A percentile compares a stretch with the other conserved stretches of the same genome.
Conservation (phyloP, 2,888 invertebrate genomes). For the Spodoptera littoralis region DNA sequence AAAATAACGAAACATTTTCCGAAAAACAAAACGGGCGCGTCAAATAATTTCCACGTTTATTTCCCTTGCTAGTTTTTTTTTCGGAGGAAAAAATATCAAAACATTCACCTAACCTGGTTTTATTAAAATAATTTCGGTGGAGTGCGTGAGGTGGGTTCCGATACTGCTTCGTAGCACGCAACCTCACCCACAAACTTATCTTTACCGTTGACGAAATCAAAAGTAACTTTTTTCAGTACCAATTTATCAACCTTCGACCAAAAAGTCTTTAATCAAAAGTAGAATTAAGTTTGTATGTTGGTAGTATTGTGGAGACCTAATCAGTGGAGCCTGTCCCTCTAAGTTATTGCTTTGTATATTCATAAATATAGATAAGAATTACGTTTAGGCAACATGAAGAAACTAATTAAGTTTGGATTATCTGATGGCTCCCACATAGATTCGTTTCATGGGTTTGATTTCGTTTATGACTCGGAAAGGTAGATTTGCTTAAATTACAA, state of each 20-base stretch:
- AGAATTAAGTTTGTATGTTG: constrained; percentile 38
- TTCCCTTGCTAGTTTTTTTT: constrained; percentile 59
- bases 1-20: constrained; percentile 16
- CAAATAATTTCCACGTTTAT: constrained; percentile 52
- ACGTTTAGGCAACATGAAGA: constrained; percentile 70
- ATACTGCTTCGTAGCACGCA: constrained; percentile 81
- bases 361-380: constrained; percentile 75
- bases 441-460: constrained; percentile 37
- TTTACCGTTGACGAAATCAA: constrained; percentile 55
- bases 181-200: constrained; percentile 66
- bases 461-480: constrained; percentile 24
- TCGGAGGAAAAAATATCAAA: constrained; percentile 73
- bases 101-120: constrained; percentile 83
- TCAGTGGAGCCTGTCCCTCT: constrained; percentile 80
- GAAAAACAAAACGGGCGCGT: constrained; percentile 35
- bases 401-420: constrained; percentile 70
- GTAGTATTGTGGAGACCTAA: constrained; percentile 72
- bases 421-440: constrained; percentile 54
- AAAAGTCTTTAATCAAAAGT: constrained; percentile 12
- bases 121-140: constrained; percentile 86
- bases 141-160: constrained; percentile 83
- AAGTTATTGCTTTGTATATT: constrained; percentile 75
- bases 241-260: constrained; percentile 44
- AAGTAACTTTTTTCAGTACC: constrained; percentile 50
- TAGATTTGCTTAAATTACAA: constrained; percentile 1